phyloP scores from a whole-genome alignment of 2,113 vertebrate species.

The Corythaixoides concolor region DNA sequence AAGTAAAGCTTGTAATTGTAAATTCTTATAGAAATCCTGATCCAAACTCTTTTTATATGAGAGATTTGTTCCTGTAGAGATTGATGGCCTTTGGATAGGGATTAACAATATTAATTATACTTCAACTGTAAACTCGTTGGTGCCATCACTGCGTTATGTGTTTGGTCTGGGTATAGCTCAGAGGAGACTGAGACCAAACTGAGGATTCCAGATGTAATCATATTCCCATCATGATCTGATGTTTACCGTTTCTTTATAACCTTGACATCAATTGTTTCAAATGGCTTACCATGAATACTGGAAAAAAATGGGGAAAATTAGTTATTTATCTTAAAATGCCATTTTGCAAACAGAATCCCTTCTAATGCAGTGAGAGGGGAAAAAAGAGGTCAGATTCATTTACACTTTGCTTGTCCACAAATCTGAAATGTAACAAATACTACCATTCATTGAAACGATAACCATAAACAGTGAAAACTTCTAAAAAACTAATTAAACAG shows the following conservation, averaged over 20 bases:
- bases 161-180: not conserved
- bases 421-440: constrained; percentile 31
- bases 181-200: not conserved
- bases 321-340: constrained; percentile 42
- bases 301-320: not conserved
- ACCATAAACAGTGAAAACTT: constrained; percentile 12
- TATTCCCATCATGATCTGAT: not conserved
- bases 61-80: not conserved
- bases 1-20: not conserved
- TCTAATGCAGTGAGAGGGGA: not conserved
- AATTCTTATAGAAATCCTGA: not conserved
- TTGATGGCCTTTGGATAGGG: not conserved
- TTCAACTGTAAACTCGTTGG: not conserved
- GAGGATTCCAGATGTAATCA: not conserved
- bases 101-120: not conserved
- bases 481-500: constrained; percentile 56
- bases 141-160: not conserved
- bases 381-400: not conserved
- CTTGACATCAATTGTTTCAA: constrained; percentile 10
- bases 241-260: not conserved
- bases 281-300: not conserved
- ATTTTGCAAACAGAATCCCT: not conserved
- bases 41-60: not conserved
- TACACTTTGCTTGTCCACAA: constrained; percentile 20
- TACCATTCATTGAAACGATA: constrained; percentile 29